Evolutionary conservation across 2,888 invertebrate genomes (phyloP), one percentile per base, ranked within the genome.

Genomic region (Neoscelio sp.): DNA sequence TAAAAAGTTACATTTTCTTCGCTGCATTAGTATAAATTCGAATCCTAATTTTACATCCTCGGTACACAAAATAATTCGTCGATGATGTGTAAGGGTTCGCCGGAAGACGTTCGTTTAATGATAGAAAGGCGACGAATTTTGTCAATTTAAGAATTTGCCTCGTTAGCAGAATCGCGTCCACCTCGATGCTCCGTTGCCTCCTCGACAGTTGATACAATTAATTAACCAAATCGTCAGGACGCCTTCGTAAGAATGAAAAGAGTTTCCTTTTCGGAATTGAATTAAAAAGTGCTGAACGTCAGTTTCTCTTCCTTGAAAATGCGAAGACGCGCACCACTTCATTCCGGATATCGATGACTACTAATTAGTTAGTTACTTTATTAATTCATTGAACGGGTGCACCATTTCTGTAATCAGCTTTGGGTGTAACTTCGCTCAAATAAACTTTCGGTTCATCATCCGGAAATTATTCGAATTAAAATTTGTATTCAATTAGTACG

Each of bases 141-240:
- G 87, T 86, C 88, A 86, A 88, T 89, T 89, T 88, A 89, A 88
- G 88, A 90, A 89, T 88, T 86, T 86, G 86, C 85, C 87, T 90
- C 89, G 90, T 90, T 90, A 90, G 89, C 82, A 84, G 85, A 87
- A 89, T 89, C 85, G 85, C 82, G 84, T 86, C 67, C 87, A 83
- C 85, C 82, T 87, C 85, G 89, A 87, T 87, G 88, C 85, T 74
- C 84, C 85, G 89, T 87, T 87, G 88, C 85, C 75, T 83, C 80
- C 50, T 70, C 83, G 78, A 68, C 77, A 82, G 88, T 89, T 88
- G 87, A 86, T 89, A 87, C 88, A 88, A 90, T 89, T 90, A 89
- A 89, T 90, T 89, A 88, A 82, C 82, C 74, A 67, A 83, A 80
- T 84, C 77, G 76, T 50, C 62, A 48, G 30, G 15, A 18, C 15